phyloP scores from a whole-genome alignment of 2,888 invertebrate species.

The Pseudolycoriella hygida region DNA sequence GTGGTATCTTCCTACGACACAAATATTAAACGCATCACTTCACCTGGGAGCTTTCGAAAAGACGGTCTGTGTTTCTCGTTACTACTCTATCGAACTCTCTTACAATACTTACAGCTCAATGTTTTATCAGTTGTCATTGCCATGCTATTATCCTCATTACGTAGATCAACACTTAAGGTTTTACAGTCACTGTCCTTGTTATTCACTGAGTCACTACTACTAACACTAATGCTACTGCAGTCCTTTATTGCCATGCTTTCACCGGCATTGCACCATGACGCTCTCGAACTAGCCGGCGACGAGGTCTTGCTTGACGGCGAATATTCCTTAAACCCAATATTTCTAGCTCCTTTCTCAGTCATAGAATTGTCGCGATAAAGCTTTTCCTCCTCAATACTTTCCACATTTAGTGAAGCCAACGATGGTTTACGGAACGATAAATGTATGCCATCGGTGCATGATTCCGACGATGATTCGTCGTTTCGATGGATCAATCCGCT shows the following conservation, averaged over 20 bases:
- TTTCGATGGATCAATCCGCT: conserved; percentile 23
- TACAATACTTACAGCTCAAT: conserved; percentile 9
- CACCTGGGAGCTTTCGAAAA: too few species aligned
- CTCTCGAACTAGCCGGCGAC: conserved; percentile 22
- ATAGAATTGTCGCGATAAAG: conserved; percentile 43
- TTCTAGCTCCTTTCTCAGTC: conserved; percentile 30
- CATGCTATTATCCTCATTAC: conserved; percentile 10
- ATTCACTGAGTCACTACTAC: conserved; percentile 23
- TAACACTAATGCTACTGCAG: conserved; percentile 33
- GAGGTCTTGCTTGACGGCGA: conserved; percentile 20
- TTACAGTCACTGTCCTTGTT: not conserved
- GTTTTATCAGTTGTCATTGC: conserved; percentile 8
- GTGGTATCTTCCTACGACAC: too few species aligned
- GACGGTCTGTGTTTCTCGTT: too few species aligned
- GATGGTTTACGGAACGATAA: not conserved
- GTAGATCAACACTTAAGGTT: not conserved
- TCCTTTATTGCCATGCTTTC: conserved; percentile 44
- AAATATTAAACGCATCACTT: too few species aligned
- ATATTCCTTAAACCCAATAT: conserved; percentile 12
- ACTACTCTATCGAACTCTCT: too few species aligned
- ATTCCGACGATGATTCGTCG: not conserved
- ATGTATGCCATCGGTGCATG: not conserved
- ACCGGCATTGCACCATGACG: conserved; percentile 34
- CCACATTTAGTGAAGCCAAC: conserved; percentile 22
- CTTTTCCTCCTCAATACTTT: conserved; percentile 45